Percentiles rank a stretch among this genome's conserved stretches.
These are phyloP conservation scores for Rhabdophis nuchalis DNA, from an alignment of 2,797 vertebrate species.

Conservation along the genomic window DNA sequence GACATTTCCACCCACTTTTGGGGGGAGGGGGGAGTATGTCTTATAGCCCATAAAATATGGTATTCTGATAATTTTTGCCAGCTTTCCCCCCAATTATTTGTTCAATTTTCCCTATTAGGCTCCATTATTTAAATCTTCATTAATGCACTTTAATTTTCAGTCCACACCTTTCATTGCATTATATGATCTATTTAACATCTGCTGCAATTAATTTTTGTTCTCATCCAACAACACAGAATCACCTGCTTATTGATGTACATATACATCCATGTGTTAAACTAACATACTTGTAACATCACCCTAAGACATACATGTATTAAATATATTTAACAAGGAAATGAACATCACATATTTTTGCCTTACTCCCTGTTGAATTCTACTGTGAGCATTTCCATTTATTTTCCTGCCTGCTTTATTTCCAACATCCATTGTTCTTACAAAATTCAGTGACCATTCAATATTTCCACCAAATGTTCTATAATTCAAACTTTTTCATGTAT, in stretches of 20 bases:
- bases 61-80: background rate
- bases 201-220: background rate
- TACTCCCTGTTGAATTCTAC: background rate
- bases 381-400: background rate
- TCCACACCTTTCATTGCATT: background rate
- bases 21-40: no score
- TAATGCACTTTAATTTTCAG: background rate
- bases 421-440: background rate
- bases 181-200: background rate
- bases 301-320: background rate
- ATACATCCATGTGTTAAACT: background rate
- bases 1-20: no score
- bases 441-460: background rate
- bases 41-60: no score
- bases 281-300: background rate
- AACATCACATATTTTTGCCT: background rate
- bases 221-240: background rate
- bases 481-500: background rate
- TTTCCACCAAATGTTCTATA: background rate
- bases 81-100: background rate
- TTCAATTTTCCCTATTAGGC: background rate
- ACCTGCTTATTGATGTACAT: background rate
- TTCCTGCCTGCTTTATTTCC: background rate
- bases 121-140: background rate
- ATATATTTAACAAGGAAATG: background rate